Conservation (phyloP, 2,888 invertebrate species). For the Agrotis puta region DNA sequence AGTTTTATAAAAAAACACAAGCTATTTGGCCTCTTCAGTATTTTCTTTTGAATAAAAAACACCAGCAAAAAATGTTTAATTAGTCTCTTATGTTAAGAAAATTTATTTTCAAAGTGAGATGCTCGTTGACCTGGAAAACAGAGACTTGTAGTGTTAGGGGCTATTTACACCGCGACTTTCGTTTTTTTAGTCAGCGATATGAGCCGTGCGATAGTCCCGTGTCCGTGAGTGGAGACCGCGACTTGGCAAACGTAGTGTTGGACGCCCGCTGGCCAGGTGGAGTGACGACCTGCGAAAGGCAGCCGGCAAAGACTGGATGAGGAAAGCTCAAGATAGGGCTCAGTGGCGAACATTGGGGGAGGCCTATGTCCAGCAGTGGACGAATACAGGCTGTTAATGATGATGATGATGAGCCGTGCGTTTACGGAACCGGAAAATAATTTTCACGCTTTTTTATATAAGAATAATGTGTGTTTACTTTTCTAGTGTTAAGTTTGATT, state of each 20-base stretch:
- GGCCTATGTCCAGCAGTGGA: too few species aligned
- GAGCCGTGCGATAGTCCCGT: neutral
- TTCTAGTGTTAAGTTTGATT: too few species aligned
- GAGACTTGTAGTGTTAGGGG: constrained; percentile 36
- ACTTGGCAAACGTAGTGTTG: too few species aligned
- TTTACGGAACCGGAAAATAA: neutral
- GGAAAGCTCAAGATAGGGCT: too few species aligned
- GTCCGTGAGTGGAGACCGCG: too few species aligned
- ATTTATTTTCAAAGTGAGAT: constrained; percentile 57
- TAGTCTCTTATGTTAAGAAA: constrained; percentile 48
- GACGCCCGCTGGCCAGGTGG: too few species aligned
- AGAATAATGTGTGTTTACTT: too few species aligned
- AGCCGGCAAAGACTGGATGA: too few species aligned
- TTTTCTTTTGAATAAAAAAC: constrained; percentile 26
- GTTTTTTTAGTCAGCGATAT: neutral
- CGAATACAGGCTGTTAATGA: too few species aligned
- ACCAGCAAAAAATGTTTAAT: constrained; percentile 54
- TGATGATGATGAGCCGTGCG: neutral
- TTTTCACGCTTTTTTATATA: too few species aligned
- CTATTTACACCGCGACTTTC: neutral
- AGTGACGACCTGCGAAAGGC: too few species aligned
- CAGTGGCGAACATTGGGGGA: too few species aligned
- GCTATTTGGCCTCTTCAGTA: neutral
- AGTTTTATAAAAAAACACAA: neutral
- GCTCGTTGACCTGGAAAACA: constrained; percentile 61